Conservation (phyloP, 2,888 invertebrate species). For the Eupithecia tripunctaria region DNA sequence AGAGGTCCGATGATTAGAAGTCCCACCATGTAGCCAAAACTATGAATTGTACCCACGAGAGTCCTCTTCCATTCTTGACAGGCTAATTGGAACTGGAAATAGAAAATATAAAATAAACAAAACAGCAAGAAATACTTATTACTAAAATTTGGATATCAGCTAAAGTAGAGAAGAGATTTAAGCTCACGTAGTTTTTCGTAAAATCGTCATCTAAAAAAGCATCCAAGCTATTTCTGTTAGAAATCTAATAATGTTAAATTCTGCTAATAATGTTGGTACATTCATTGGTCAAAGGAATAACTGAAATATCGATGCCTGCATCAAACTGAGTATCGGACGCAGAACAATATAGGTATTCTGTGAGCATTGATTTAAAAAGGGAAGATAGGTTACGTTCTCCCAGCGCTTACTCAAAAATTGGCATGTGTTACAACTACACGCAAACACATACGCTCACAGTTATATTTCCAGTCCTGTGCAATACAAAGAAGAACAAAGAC, state of each 20-base stretch:
- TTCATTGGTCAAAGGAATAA: background rate
- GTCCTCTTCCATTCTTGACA: slow-evolving; percentile 89
- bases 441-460: too few species aligned
- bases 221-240: background rate
- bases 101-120: background rate
- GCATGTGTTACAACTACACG: too few species aligned
- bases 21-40: slow-evolving; percentile 88
- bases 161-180: background rate
- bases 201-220: background rate
- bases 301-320: background rate
- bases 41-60: slow-evolving; percentile 88
- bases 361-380: too few species aligned
- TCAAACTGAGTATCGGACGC: background rate
- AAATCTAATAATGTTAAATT: too few species aligned
- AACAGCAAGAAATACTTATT: too few species aligned
- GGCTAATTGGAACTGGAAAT: slow-evolving; percentile 84
- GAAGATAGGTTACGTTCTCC: too few species aligned
- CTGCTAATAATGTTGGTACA: background rate
- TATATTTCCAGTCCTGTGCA: too few species aligned
- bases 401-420: too few species aligned
- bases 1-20: slow-evolving; percentile 87
- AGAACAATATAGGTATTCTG: background rate
- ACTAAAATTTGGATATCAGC: background rate
- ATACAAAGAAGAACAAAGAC: too few species aligned
- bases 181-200: background rate